These are phyloP conservation scores for Synodontis membranacea DNA, from an alignment of 2,113 vertebrate species.

Conservation along the genomic window DNA sequence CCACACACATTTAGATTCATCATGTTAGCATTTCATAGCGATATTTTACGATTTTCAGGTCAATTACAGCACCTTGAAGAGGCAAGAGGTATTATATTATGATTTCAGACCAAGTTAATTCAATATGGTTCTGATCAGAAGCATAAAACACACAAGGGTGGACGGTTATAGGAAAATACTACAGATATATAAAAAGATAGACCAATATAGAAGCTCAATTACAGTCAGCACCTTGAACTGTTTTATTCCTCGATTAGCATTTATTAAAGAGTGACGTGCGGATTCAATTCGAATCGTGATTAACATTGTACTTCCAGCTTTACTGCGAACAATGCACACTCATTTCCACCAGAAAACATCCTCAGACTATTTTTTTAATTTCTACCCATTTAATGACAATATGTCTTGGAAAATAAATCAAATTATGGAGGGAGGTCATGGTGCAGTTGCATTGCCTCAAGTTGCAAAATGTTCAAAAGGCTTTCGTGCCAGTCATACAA, in stretches of 20 bases:
- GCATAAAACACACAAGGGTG: background rate
- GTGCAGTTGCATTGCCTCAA: background rate
- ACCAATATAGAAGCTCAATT: background rate
- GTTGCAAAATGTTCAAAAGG: background rate
- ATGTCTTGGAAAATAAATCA: background rate
- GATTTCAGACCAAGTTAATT: background rate
- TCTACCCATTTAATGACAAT: background rate
- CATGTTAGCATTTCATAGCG: too few species aligned
- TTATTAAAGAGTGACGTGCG: background rate
- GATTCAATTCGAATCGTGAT: background rate
- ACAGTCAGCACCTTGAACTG: background rate
- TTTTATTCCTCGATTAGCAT: background rate
- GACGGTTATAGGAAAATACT: too few species aligned
- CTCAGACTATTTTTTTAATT: background rate
- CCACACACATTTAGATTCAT: background rate
- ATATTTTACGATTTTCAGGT: too few species aligned
- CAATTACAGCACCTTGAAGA: background rate
- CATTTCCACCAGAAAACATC: background rate
- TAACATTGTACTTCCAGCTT: background rate
- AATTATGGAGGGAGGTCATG: background rate
- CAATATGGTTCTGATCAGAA: background rate
- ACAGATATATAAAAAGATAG: too few species aligned
- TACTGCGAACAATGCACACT: background rate
- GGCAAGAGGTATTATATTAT: background rate
- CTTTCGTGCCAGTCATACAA: background rate